These are phyloP conservation scores for Cottoperca gobio DNA, from an alignment of 2,797 vertebrate genomes.

Conservation along the genomic window DNA sequence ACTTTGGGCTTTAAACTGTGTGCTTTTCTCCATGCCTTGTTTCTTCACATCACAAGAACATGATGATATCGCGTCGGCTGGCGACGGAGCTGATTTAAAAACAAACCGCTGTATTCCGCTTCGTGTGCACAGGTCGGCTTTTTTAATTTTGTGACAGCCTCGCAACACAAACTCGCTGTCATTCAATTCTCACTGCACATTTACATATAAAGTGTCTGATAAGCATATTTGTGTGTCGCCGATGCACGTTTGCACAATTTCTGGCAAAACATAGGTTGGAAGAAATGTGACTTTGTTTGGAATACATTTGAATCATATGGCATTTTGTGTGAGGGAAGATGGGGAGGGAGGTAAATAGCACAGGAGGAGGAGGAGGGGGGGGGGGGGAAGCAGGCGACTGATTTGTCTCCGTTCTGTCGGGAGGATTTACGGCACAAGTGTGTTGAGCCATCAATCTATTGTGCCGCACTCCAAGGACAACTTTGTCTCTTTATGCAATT, in stretches of 20 bases:
- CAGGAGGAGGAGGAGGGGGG: background rate
- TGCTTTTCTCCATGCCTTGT: constrained; percentile 56
- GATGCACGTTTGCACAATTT: constrained; percentile 67
- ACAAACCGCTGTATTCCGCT: constrained; percentile 39
- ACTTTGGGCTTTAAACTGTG: constrained; percentile 70
- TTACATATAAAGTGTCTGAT: constrained; percentile 85
- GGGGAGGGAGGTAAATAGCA: constrained; percentile 63
- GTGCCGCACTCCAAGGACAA: constrained; percentile 84
- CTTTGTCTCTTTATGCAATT: constrained; percentile 86
- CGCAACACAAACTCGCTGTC: constrained; percentile 72
- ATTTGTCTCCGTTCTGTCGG: constrained; percentile 81
- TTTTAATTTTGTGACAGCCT: constrained; percentile 70
- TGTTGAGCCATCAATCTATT: constrained; percentile 86
- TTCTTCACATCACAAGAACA: constrained; percentile 61
- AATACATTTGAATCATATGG: constrained; percentile 66
- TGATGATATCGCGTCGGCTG: constrained; percentile 50
- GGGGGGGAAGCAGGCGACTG: constrained; percentile 65
- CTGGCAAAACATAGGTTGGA: constrained; percentile 68
- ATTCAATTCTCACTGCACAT: constrained; percentile 75
- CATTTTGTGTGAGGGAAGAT: constrained; percentile 55
- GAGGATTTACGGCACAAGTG: constrained; percentile 84
- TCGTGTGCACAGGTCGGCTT: constrained; percentile 61
- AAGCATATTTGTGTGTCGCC: constrained; percentile 78
- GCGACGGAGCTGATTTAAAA: constrained; percentile 32
- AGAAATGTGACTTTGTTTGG: constrained; percentile 69